Base-by-base conservation (phyloP, 2,113 vertebrate genomes). In the Brachyhypopomus occidentalis region DNA sequence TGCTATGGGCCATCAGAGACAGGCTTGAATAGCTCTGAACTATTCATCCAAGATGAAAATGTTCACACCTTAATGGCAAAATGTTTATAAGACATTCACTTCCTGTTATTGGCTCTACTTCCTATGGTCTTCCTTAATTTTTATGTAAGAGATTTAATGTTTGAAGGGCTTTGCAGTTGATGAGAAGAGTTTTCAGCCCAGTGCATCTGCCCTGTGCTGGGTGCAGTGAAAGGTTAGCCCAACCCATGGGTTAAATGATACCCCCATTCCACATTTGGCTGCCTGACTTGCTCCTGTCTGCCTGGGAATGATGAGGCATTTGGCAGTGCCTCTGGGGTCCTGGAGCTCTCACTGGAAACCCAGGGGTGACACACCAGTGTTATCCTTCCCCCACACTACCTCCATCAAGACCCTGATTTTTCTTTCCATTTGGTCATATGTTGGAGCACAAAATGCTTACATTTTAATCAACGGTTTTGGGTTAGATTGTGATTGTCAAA, bases 181-280 rank as follows among this genome's bases (percentile, higher is more conserved):
- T 2, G 5, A 55, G 34, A 22, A 25, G 52, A 62, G 27, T 2
- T 66, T 71, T 67, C 48, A 16, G 17, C 48, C 52, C 41, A 12
- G 67, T 77, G 77, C 62, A 27, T 52, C 66, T 83, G 63, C 75
- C 64, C 67, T 34, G 62, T 22, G 73, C n/a, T 34, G 72, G 75
- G 59, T 66, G 63, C 41, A 75, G n/a, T 48, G 67, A 82, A 85
- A 83, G 81, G 83, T 85, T 82, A 84, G 22, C 52, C 52, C 30
- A 22, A 45, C 64, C 59, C 19, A n/a, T 36, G 17, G 75, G 84
- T 83, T 84, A 83, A 75, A 56, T 75, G 84, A 85, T 83, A 88
- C 48, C 71, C 77, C 73, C 77, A 27, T 25, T 86, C 74, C 71
- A 56, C 63, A 78, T 84, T 85, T 81, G 84, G 72, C 38, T 23